Evolutionary conservation across 2,888 invertebrate species (phyloP).

Genomic region (Caenorhabditis parvicauda): DNA sequence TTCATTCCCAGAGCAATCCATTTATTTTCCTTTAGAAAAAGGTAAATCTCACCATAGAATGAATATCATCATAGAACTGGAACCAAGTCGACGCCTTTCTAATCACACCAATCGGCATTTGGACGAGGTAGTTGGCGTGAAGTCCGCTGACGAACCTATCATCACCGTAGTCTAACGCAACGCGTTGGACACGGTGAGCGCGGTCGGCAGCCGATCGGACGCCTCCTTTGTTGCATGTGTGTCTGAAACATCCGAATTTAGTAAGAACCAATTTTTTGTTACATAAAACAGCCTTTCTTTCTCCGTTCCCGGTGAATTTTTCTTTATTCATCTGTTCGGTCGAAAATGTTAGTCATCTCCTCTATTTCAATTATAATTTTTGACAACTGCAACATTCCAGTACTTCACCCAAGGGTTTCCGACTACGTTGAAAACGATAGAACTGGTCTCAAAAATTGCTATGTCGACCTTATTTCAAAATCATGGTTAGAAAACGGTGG

Average conservation of each 20-base stretch:
- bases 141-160: slow-evolving; percentile 40
- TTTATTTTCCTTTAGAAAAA: not conserved
- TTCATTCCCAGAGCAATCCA: too few relatives aligned
- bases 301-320: too few relatives aligned
- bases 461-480: too few relatives aligned
- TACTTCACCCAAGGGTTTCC: too few relatives aligned
- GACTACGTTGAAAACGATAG: too few relatives aligned
- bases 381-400: too few relatives aligned
- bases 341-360: too few relatives aligned
- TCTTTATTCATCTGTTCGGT: too few relatives aligned
- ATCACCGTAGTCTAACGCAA: slow-evolving; percentile 24
- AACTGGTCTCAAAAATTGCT: not conserved
- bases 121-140: slow-evolving; percentile 38
- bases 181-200: slow-evolving; percentile 18
- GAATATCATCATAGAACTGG: slow-evolving; percentile 31
- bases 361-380: too few relatives aligned
- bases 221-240: slow-evolving; percentile 22
- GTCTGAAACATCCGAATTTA: too few relatives aligned
- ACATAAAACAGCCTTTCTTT: not conserved
- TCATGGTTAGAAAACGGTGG: too few relatives aligned
- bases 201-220: slow-evolving; percentile 14
- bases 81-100: slow-evolving; percentile 25
- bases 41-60: slow-evolving; percentile 16
- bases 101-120: slow-evolving; percentile 29
- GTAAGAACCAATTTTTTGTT: not conserved